Base-by-base conservation (phyloP, 2,113 vertebrate species). In the Odocoileus virginianus region DNA sequence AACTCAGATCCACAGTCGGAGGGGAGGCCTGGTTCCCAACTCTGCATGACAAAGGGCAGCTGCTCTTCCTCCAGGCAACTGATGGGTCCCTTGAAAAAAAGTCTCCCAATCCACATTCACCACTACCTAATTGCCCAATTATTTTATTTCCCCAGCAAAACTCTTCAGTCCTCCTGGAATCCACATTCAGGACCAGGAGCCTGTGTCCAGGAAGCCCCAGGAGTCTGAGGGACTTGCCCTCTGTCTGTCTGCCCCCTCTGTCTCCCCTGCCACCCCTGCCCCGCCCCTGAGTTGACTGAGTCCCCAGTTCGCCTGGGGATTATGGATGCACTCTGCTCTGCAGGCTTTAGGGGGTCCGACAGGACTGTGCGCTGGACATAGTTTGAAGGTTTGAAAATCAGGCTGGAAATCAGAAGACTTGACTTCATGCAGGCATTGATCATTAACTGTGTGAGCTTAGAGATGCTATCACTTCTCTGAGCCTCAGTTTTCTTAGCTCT, bases 111-210 rank as follows among this genome's bases (percentile, higher is more conserved):
- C 97, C 98, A 98, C 98, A 98, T 89, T 92, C 0, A 3, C 50
- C 16, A 10, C 61, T 78, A 76, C 86, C 95, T 98, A 98, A 98
- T 98, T 97, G 95, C 94, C 67, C 97, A 97, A 97, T 98, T 97
- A 97, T 95, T 97, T 94, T 98, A 95, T 98, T 97, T 97, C 89
- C 93, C 89, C 43, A 52, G 52, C 57, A 78, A 88, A 97, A 74
- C 97, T 50, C 79, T 64, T 45, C 30, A 94, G 87, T 43, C 79
- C 6, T 13, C 43, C 21, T 43, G 84, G 95, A 98, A 98, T 98
- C 98, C 98, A 98, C 98, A 98, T 97, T 92, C 58, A 6, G 74
- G 71, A 67, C 58, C 25, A 30, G 50, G 28, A 87, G 76, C 58
- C 85, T 47, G 61, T 7, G 58, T 94, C 84, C 57, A 45, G 92